Evolutionary conservation across 2,797 vertebrate genomes (phyloP).

Genomic region (Melanotaenia pygmaea): DNA sequence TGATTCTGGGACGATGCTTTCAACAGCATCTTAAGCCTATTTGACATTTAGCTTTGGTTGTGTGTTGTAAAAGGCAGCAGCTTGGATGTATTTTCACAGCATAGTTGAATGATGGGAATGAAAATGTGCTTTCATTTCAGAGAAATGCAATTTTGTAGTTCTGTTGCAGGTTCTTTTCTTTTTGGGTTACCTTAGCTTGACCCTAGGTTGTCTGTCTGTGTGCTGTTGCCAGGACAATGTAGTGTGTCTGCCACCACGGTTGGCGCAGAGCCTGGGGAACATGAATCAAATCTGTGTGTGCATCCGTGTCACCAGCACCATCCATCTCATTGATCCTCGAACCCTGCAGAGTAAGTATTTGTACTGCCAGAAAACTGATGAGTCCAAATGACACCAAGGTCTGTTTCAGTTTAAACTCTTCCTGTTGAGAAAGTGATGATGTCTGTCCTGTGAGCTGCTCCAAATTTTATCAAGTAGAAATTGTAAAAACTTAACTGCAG

Average conservation of each 20-base stretch:
- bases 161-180: not conserved
- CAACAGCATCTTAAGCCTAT: constrained; percentile 8
- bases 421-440: not conserved
- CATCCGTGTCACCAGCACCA: constrained; percentile 89
- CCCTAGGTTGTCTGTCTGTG: constrained; percentile 14
- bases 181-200: constrained; percentile 21
- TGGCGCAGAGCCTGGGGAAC: constrained; percentile 96
- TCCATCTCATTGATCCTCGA: constrained; percentile 94
- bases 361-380: not conserved
- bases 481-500: too few relatives aligned
- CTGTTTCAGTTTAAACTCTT: not conserved
- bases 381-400: not conserved
- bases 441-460: not conserved
- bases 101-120: not conserved
- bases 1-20: constrained; percentile 16
- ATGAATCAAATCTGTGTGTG: constrained; percentile 97
- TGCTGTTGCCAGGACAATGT: constrained; percentile 89
- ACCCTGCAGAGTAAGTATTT: constrained; percentile 92
- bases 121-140: constrained; percentile 8
- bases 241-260: constrained; percentile 92
- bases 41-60: constrained; percentile 16
- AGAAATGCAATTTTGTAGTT: not conserved
- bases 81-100: not conserved
- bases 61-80: not conserved
- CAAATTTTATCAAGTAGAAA: too few relatives aligned